Evolutionary conservation across 2,888 invertebrate genomes (phyloP).

Genomic region (Polyommatus icarus): DNA sequence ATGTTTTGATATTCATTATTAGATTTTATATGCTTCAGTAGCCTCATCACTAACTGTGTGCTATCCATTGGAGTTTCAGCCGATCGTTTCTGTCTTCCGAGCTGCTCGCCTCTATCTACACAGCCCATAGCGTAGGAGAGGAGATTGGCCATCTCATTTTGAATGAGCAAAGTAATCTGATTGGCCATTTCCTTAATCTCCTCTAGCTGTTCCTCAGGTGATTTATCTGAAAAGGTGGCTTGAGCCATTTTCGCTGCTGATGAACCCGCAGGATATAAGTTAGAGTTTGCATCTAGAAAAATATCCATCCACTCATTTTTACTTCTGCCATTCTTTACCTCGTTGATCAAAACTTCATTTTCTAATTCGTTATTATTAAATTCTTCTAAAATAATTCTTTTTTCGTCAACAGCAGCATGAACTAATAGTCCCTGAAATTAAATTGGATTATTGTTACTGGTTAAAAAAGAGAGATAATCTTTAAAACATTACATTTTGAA

Average conservation of each 20-base stretch:
- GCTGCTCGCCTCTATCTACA: conserved; percentile 52
- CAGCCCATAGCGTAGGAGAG: conserved; percentile 55
- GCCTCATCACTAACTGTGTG: conserved; percentile 60
- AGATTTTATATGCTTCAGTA: conserved; percentile 68
- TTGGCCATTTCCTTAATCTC: conserved; percentile 65
- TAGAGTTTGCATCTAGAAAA: conserved; percentile 49
- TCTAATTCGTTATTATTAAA: conserved; percentile 16
- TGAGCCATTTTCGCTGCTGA: conserved; percentile 63
- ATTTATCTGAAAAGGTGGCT: conserved; percentile 56
- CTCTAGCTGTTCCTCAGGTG: conserved; percentile 64
- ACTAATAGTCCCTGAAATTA: conserved; percentile 54
- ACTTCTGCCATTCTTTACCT: conserved; percentile 47
- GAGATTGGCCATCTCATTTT: conserved; percentile 64
- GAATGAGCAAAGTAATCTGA: conserved; percentile 57
- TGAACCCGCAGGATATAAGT: conserved; percentile 51
- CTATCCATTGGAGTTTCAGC: conserved; percentile 66
- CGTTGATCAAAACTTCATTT: conserved; percentile 47
- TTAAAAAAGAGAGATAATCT: no score
- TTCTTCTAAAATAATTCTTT: conserved; percentile 43
- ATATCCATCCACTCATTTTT: conserved; percentile 61
- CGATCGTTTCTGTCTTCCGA: conserved; percentile 58
- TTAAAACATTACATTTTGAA: neutral
- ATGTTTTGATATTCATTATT: conserved; percentile 73
- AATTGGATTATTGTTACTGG: conserved; percentile 12
- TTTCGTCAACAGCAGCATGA: conserved; percentile 46